Percentiles rank a stretch among this genome's conserved stretches.
phyloP scores from a whole-genome alignment of 2,888 invertebrate species.

The Harpagoxenus sublaevis region DNA sequence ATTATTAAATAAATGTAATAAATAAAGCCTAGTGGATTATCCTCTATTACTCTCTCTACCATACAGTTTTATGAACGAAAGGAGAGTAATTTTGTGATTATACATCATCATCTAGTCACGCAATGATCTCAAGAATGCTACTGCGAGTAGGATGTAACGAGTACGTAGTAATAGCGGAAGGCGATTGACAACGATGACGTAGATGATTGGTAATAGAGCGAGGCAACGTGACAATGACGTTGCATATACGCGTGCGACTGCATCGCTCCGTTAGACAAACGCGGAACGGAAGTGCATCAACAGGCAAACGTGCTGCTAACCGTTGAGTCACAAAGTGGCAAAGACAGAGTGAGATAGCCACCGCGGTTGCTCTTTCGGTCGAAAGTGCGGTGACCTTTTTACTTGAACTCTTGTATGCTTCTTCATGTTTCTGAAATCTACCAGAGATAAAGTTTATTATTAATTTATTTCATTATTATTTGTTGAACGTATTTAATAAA shows the following conservation, averaged over 20 bases:
- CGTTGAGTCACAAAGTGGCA: slow-evolving; percentile 68
- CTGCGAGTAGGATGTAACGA: slow-evolving; percentile 13
- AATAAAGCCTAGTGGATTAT: background rate
- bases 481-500: background rate
- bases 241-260: slow-evolving; percentile 52
- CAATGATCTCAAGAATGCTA: slow-evolving; percentile 24
- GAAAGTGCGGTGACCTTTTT: slow-evolving; percentile 63
- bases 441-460: background rate
- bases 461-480: background rate
- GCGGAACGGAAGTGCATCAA: slow-evolving; percentile 68
- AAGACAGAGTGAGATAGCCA: slow-evolving; percentile 60
- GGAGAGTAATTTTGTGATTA: slow-evolving; percentile 19
- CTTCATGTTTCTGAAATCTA: slow-evolving; percentile 6
- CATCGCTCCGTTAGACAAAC: slow-evolving; percentile 68
- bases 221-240: slow-evolving; percentile 60
- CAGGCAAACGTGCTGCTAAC: slow-evolving; percentile 56
- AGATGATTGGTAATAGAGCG: slow-evolving; percentile 53
- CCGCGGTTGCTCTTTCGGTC: slow-evolving; percentile 45
- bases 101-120: slow-evolving; percentile 10
- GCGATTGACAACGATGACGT: slow-evolving; percentile 48
- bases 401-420: slow-evolving; percentile 6
- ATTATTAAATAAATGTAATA: background rate
- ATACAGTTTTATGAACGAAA: slow-evolving; percentile 14
- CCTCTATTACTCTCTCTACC: background rate
- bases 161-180: slow-evolving; percentile 42